Evolutionary conservation across 2,113 vertebrate genomes (phyloP).

Genomic region (pig (Sus scrofa)): DNA sequence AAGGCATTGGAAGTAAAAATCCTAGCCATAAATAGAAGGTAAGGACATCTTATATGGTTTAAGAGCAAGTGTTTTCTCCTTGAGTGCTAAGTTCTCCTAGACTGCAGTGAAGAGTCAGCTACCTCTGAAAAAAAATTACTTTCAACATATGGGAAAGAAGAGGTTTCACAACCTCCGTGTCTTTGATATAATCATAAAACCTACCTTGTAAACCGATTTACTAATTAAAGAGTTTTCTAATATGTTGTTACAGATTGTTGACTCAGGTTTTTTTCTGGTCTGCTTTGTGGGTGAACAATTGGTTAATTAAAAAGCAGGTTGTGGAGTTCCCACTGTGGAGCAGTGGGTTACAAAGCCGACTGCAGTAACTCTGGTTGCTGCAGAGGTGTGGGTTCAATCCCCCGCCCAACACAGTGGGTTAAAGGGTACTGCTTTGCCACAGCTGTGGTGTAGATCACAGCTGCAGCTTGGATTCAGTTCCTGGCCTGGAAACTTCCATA

Average conservation of each 20-base stretch:
- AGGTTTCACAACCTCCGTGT: not conserved
- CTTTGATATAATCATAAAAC: slow-evolving; percentile 8
- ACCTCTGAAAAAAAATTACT: not conserved
- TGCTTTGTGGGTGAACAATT: not conserved
- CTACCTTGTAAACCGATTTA: not conserved
- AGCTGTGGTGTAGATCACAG: too few relatives aligned
- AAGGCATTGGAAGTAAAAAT: not conserved
- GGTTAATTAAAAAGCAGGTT: slow-evolving; percentile 16
- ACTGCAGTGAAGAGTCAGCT: not conserved
- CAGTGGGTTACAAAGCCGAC: too few relatives aligned
- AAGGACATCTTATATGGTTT: not conserved
- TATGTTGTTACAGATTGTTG: not conserved
- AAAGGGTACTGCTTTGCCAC: too few relatives aligned
- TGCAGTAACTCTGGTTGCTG: too few relatives aligned
- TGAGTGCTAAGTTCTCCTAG: not conserved
- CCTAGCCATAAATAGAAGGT: not conserved
- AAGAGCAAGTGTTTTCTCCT: not conserved
- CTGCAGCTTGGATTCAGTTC: too few relatives aligned
- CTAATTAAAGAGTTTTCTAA: not conserved
- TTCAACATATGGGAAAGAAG: not conserved
- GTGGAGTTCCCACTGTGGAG: not conserved
- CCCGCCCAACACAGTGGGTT: too few relatives aligned
- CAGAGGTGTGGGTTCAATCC: too few relatives aligned
- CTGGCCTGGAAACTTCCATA: too few relatives aligned
- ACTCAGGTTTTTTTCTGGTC: not conserved